Percentiles rank a stretch among this genome's conserved stretches.
phyloP scores from a whole-genome alignment of 2,888 invertebrate species.

The Pseudococcus jackbeardsleyi region DNA sequence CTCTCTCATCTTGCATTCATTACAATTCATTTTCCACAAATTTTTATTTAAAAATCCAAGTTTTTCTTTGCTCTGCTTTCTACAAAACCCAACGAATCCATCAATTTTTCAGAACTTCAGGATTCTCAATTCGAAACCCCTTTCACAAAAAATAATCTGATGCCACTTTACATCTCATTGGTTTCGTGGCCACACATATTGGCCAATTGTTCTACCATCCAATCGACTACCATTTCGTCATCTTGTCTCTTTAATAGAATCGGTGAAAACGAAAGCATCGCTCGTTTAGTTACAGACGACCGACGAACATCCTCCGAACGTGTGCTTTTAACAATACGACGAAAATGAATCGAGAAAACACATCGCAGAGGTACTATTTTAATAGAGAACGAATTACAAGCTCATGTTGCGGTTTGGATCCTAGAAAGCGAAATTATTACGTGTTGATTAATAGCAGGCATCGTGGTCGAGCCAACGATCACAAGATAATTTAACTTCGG shows the following conservation, averaged over 20 bases:
- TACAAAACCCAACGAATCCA: no score
- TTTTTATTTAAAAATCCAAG: no score
- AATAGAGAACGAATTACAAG: background rate
- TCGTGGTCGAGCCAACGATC: background rate
- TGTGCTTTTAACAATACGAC: background rate
- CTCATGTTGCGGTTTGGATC: background rate
- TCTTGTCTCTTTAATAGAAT: background rate
- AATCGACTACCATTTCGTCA: no score
- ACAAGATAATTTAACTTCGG: background rate
- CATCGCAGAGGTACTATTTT: background rate
- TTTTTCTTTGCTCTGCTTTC: no score
- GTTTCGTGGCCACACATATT: background rate
- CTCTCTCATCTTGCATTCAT: no score
- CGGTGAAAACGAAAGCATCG: constrained; percentile 1
- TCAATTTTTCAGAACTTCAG: background rate
- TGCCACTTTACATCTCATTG: background rate
- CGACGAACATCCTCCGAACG: background rate
- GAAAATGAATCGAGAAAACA: constrained; percentile 1
- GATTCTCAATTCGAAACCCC: background rate
- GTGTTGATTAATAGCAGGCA: background rate
- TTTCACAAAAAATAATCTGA: background rate
- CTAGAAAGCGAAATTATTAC: constrained; percentile 38
- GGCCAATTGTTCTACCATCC: background rate
- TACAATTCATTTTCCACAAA: no score
- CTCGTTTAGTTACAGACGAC: background rate